Evolutionary conservation across 2,888 invertebrate genomes (phyloP), one percentile per base, ranked within the genome.

Genomic region (Dryococelus australis): DNA sequence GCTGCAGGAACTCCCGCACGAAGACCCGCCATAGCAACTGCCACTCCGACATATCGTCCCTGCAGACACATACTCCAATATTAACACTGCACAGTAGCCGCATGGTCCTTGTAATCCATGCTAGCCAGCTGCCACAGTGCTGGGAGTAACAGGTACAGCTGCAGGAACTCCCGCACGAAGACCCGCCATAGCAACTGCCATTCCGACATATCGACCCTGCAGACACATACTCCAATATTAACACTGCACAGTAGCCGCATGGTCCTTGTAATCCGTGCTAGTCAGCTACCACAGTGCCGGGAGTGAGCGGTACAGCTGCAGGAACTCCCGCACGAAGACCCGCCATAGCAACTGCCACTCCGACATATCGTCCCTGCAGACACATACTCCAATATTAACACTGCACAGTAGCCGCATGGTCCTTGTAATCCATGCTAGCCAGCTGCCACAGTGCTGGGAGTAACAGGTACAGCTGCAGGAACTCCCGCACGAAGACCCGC

Each of bases 231-330:
- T n/a, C n/a, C n/a, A n/a, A n/a, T n/a, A n/a, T n/a, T n/a, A n/a
- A n/a, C n/a, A n/a, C 4, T 86, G 83, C 35, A 51, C 85, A 85
- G 89, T 89, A 12, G 53, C 85, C 3, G 26, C 85, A n/a, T 86
- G 89, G 51, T 85, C 88, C 87, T 87, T 89, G 81, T 89, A 89
- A 65, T 86, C 87, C 10, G 87, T 79, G 28, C 87, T 78, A 53
- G 86, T 87, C 6, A 87, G 24, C 85, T 89, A 87, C 89, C 89
- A 89, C n/a, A 89, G 81, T 0, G 89, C 88, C 79, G 89, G 89
- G 16, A 88, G 65, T 26, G 85, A 43, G 27, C 79, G 78, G 81
- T 89, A 89, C 13, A 89, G 80, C 35, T 89, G 85, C 51, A 89
- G 35, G 43, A 89, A 87, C 85, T 89, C 89, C 20, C 83, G 28